Conservation (phyloP, 2,888 invertebrate species). For the Campoplex nolae region DNA sequence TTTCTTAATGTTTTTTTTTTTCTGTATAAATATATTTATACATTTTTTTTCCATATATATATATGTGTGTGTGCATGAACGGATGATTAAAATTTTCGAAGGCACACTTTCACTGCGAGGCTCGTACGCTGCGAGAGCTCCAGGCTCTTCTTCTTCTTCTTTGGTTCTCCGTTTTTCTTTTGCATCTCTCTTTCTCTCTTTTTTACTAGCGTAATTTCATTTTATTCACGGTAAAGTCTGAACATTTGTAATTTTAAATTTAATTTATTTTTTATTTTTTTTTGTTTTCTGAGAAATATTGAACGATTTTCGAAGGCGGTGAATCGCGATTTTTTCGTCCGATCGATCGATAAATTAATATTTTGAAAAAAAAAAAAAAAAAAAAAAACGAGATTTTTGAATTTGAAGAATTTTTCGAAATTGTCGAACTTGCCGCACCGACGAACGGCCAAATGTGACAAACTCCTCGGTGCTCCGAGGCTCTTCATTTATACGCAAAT, state of each 20-base stretch:
- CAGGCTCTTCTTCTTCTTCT: constrained; percentile 11
- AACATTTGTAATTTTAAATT: no score
- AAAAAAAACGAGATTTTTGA: no score
- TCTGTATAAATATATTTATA: constrained; percentile 3
- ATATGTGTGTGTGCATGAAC: neutral
- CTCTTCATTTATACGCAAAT: constrained; percentile 77
- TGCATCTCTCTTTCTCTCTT: neutral
- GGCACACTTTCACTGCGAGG: constrained; percentile 68
- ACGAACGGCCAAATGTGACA: constrained; percentile 74
- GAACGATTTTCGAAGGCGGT: no score
- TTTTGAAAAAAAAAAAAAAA: no score
- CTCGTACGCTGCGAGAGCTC: constrained; percentile 38
- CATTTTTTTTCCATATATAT: neutral
- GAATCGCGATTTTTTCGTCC: no score
- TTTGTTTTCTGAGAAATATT: no score
- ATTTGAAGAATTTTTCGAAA: no score
- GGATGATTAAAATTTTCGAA: constrained; percentile 62
- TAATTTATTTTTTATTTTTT: no score
- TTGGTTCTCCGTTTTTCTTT: neutral
- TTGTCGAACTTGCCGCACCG: neutral
- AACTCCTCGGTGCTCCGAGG: constrained; percentile 62
- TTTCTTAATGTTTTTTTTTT: neutral
- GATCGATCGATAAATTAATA: no score
- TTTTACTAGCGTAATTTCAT: constrained; percentile 1
- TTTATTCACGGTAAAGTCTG: neutral